Conservation (phyloP, 2,113 vertebrate genomes). For the Ondatra zibethicus region DNA sequence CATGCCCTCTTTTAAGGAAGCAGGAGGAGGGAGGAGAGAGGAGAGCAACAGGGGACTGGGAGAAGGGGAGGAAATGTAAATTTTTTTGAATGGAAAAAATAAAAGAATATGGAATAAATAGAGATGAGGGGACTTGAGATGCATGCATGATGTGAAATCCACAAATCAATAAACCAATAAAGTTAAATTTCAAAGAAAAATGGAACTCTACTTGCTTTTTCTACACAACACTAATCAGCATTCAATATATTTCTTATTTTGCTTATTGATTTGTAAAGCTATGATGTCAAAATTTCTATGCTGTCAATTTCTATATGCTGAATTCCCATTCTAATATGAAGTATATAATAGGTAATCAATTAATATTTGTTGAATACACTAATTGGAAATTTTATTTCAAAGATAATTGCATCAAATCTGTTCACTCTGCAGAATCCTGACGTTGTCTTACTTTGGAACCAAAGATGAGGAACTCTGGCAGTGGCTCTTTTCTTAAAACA, state of each 20-base stretch:
- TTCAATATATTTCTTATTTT: not conserved
- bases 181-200: not conserved
- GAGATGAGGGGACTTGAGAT: no score
- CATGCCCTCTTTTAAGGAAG: no score
- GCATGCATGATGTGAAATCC: not conserved
- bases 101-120: no score
- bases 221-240: not conserved
- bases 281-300: not conserved
- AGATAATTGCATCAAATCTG: not conserved
- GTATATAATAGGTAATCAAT: not conserved
- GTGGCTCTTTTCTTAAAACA: not conserved
- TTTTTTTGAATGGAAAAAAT: no score
- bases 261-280: not conserved
- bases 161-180: not conserved
- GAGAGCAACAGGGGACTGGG: no score
- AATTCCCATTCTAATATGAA: not conserved
- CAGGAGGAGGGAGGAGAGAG: no score
- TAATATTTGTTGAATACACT: not conserved
- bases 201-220: not conserved
- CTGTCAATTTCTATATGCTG: not conserved
- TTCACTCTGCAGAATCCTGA: not conserved
- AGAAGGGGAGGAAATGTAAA: no score
- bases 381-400: not conserved
- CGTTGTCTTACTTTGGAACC: not conserved
- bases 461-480: not conserved